A percentile compares a stretch with the other conserved stretches of the same genome.
Conservation (phyloP, 2,888 invertebrate species). For the Xestia c-nigrum region DNA sequence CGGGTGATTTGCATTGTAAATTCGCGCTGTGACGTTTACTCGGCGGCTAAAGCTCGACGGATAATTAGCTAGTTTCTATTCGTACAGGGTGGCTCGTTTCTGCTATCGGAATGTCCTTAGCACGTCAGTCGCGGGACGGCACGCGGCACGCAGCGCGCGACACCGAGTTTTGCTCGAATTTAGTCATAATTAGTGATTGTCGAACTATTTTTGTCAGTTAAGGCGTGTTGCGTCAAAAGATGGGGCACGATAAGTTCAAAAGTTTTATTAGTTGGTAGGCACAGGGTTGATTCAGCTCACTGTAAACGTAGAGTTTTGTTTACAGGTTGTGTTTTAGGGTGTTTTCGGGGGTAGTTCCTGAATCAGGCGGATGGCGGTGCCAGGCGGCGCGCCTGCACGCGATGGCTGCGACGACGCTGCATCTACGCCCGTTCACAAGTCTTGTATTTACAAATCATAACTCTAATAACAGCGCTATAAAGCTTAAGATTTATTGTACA, state of each 20-base stretch:
- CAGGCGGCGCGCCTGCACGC: conserved; percentile 88
- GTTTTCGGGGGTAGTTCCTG: conserved; percentile 84
- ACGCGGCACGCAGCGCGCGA: conserved; percentile 40
- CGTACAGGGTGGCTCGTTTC: conserved; percentile 79
- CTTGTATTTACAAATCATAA: conserved; percentile 76
- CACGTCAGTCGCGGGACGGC: conserved; percentile 76
- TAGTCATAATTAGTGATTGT: conserved; percentile 73
- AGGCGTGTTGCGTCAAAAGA: conserved; percentile 71
- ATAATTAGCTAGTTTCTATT: conserved; percentile 90
- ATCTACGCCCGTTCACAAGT: conserved; percentile 74
- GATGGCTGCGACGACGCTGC: conserved; percentile 79
- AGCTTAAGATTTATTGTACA: conserved; percentile 75
- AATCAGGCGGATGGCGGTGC: conserved; percentile 87
- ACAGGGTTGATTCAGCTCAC: conserved; percentile 68
- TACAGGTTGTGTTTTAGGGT: conserved; percentile 78
- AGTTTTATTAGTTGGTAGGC: conserved; percentile 72
- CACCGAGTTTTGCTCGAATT: conserved; percentile 63
- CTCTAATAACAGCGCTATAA: conserved; percentile 75
- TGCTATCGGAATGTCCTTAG: conserved; percentile 81
- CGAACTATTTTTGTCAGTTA: conserved; percentile 62
- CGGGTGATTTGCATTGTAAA: conserved; percentile 90
- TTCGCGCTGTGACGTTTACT: conserved; percentile 87
- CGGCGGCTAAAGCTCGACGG: conserved; percentile 86
- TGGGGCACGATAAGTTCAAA: conserved; percentile 70
- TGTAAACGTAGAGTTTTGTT: conserved; percentile 78